Conservation (phyloP, 2,113 vertebrate genomes). For the Mustela lutreola region DNA sequence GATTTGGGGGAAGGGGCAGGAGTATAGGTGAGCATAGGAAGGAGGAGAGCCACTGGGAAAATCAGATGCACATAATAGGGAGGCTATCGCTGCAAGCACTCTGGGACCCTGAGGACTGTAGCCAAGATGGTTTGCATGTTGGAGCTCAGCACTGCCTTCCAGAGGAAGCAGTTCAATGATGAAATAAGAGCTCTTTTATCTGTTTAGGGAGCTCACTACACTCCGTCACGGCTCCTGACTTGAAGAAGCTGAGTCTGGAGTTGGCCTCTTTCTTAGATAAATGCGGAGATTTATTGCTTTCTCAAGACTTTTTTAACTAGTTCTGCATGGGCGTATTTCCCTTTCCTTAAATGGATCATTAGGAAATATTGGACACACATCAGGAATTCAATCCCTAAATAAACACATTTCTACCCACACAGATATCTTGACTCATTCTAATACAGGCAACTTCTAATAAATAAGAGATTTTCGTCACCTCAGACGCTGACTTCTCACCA, state of each 20-base stretch:
- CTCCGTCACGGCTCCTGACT: constrained; percentile 27
- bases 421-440: constrained; percentile 23
- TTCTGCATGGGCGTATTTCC: constrained; percentile 51
- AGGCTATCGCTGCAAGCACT: not conserved
- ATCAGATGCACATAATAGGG: not conserved
- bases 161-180: not conserved
- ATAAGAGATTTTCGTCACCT: not conserved
- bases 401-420: constrained; percentile 44
- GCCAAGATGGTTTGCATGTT: not conserved
- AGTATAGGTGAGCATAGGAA: not conserved
- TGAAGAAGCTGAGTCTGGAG: constrained; percentile 62
- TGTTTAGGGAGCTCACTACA: not conserved
- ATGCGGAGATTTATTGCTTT: constrained; percentile 55
- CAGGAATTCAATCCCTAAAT: constrained; percentile 71
- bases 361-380: constrained; percentile 47
- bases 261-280: constrained; percentile 16
- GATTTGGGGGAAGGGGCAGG: too few species aligned
- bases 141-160: not conserved
- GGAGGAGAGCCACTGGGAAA: not conserved
- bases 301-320: constrained; percentile 64
- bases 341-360: constrained; percentile 68
- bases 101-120: not conserved
- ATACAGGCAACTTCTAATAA: constrained; percentile 32
- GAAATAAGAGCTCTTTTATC: not conserved
- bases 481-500: not conserved